Evolutionary conservation across 2,797 vertebrate genomes (phyloP), one percentile per base, ranked within the genome.

Genomic region (Eutrigla gurnardus): DNA sequence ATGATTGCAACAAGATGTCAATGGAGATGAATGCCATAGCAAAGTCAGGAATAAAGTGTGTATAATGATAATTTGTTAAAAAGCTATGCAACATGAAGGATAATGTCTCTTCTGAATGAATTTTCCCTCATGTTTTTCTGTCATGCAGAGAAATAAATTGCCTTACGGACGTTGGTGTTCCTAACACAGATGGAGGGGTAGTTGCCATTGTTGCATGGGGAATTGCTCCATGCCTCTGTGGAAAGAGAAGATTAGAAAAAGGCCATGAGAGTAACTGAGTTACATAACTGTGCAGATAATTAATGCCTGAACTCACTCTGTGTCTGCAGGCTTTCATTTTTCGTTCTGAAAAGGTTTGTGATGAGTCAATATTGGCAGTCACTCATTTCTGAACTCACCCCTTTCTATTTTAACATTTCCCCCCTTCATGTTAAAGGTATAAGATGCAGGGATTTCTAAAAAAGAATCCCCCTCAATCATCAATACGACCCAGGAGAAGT

Each of bases 101-200:
- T 32, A 13, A 39, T 18, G 17, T 61, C 45, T 32, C 32, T 18
- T 60, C 11, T 57, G 36, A 42, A 18, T 14, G 5, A 1, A 35
- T 58, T 6, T 36, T 12, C 5, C 6, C 4, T 60, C 35, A 10
- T 63, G 6, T 35, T 64, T 65, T 73, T 11, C 18, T 10, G 9
- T 50, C 17, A 33, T 13, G 55, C 25, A 42, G 18, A 64, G 10
- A 68, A 8, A 11, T 25, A 35, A 47, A 43, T 11, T 14, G 14
- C 70, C 79, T 63, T 35, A 65, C 63, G 12, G 12, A 78, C 36
- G 1, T 81, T 59, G 11, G 67, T 45, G 52, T 39, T 37, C 59
- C 67, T 84, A 18, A 7, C 32, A 64, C 77, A 80, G 75, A 87
- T 78, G 68, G 62, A 70, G 39, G 59, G 6, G 46, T 12, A 42